Percentiles rank a stretch among this genome's conserved stretches.
These are phyloP conservation scores for Drosophila kanapiae DNA, from an alignment of 1,140 invertebrate genomes.

Conservation along the genomic window DNA sequence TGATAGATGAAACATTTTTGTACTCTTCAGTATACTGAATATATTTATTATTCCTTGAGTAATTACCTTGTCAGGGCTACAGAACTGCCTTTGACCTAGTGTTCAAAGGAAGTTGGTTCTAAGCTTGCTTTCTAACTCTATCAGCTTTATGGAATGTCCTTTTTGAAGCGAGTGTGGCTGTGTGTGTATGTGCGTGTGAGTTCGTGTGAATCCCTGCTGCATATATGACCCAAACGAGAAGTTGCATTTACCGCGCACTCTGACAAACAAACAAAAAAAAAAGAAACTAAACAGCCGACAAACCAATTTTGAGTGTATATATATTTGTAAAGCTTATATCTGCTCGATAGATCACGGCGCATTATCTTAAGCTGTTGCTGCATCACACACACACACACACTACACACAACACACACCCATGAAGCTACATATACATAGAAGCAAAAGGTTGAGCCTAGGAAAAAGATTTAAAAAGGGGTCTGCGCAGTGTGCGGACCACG, in stretches of 20 bases:
- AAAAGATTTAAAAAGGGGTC: constrained; percentile 40
- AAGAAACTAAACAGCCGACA: constrained; percentile 21
- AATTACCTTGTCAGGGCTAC: background rate
- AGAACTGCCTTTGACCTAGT: background rate
- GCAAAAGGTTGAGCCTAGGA: constrained; percentile 43
- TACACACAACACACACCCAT: constrained; percentile 9
- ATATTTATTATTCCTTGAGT: background rate
- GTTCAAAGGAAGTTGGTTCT: background rate
- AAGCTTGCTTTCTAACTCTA: constrained; percentile 2
- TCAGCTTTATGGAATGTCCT: background rate
- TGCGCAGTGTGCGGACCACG: constrained; percentile 68
- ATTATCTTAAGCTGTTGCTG: constrained; percentile 51
- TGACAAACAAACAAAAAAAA: constrained; percentile 29
- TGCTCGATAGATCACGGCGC: constrained; percentile 38
- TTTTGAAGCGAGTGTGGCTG: background rate
- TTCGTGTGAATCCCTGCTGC: constrained; percentile 20
- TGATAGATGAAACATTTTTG: constrained; percentile 3
- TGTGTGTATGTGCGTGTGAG: constrained; percentile 31
- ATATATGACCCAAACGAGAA: constrained; percentile 48
- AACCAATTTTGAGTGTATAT: constrained; percentile 52
- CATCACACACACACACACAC: constrained; percentile 25
- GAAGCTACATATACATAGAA: constrained; percentile 23
- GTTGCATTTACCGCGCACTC: constrained; percentile 51
- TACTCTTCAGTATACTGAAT: constrained; percentile 1
- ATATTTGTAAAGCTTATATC: constrained; percentile 50